phyloP scores from a whole-genome alignment of 2,888 invertebrate genomes.

The Isoperla grammatica region DNA sequence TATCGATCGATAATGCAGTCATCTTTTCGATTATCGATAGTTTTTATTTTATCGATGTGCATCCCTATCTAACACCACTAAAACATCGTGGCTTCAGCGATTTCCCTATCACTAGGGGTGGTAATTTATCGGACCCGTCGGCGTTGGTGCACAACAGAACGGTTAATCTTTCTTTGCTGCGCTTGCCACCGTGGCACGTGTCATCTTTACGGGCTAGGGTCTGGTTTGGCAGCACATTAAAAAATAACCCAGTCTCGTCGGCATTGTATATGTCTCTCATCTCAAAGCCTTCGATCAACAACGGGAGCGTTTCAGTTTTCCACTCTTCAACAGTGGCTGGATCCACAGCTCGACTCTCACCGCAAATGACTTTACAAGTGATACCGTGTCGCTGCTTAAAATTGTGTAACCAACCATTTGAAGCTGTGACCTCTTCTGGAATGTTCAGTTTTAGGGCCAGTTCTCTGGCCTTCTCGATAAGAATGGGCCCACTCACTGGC shows the following conservation, averaged over 20 bases:
- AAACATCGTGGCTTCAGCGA: constrained; percentile 8
- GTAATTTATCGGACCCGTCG: constrained; percentile 16
- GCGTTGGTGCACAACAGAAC: constrained; percentile 31
- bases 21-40: no score
- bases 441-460: constrained; percentile 24
- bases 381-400: constrained; percentile 31
- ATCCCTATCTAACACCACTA: no score
- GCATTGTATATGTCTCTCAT: constrained; percentile 9
- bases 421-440: constrained; percentile 24
- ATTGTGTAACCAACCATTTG: constrained; percentile 29
- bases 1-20: no score
- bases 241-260: constrained; percentile 36
- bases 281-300: constrained; percentile 4
- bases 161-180: constrained; percentile 35
- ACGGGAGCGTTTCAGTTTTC: constrained; percentile 24
- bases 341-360: constrained; percentile 18
- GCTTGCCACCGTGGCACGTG: constrained; percentile 35
- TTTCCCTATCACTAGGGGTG: constrained; percentile 12
- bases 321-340: constrained; percentile 23
- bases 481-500: constrained; percentile 9
- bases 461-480: constrained; percentile 26
- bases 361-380: constrained; percentile 26
- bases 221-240: constrained; percentile 33
- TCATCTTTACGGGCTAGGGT: constrained; percentile 31
- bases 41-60: no score